Conservation (phyloP, 2,797 vertebrate genomes). For the Pantherophis alleghaniensis region DNA sequence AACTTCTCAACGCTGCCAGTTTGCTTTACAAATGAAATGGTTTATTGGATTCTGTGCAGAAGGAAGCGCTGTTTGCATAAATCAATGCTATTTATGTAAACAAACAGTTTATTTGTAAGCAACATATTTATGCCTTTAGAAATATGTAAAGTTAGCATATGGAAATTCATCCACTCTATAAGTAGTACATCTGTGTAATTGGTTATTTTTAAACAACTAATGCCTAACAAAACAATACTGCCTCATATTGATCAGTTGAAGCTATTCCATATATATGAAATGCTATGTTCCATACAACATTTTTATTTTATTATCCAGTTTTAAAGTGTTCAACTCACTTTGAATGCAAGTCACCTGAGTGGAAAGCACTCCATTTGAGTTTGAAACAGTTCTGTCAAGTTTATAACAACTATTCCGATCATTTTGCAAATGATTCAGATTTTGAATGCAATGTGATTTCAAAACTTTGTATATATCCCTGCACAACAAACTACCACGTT, state of each 20-base stretch:
- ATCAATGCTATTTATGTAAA: slow-evolving; percentile 65
- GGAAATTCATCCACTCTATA: slow-evolving; percentile 62
- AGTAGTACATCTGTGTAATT: slow-evolving; percentile 68
- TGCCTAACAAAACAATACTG: slow-evolving; percentile 59
- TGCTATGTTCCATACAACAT: slow-evolving; percentile 24
- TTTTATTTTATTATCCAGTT: not conserved
- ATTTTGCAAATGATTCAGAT: not conserved
- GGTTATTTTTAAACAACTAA: slow-evolving; percentile 68
- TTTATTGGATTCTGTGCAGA: slow-evolving; percentile 33
- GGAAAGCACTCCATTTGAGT: not conserved
- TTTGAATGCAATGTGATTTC: not conserved
- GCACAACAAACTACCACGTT: not conserved
- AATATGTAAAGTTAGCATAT: slow-evolving; percentile 67
- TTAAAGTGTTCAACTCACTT: not conserved
- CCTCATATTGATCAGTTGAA: slow-evolving; percentile 32
- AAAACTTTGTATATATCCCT: not conserved
- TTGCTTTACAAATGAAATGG: slow-evolving; percentile 33
- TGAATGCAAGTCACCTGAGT: not conserved
- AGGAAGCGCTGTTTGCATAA: slow-evolving; percentile 56
- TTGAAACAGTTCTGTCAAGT: not conserved
- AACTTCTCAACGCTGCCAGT: slow-evolving; percentile 21
- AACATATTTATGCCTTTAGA: slow-evolving; percentile 70
- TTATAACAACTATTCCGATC: not conserved
- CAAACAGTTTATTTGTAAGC: slow-evolving; percentile 63
- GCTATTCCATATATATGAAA: not conserved